Percentiles rank a stretch among this genome's conserved stretches.
Conservation (phyloP, 2,888 invertebrate species). For the Eurytoma californica region DNA sequence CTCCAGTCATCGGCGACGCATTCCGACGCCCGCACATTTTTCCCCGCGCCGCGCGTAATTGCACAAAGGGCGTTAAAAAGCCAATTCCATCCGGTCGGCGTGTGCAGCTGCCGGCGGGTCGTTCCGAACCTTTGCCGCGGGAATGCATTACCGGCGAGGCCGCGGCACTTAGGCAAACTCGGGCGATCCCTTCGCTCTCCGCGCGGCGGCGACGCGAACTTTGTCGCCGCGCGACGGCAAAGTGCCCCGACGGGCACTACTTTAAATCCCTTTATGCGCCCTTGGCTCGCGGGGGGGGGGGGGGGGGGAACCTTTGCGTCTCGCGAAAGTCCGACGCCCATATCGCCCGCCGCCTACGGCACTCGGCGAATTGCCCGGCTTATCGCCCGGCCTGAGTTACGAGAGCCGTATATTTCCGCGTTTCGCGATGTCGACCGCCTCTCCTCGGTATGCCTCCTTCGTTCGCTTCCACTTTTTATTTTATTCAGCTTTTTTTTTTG, state of each 20-base stretch:
- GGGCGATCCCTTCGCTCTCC: not conserved
- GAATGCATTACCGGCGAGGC: constrained; percentile 34
- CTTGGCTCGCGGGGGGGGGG: constrained; percentile 33
- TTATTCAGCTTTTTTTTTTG: not conserved
- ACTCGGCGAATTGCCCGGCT: constrained; percentile 54
- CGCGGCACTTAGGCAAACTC: constrained; percentile 37
- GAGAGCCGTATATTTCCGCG: constrained; percentile 37
- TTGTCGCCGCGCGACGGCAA: constrained; percentile 38
- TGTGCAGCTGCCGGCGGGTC: not conserved
- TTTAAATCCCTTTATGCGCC: constrained; percentile 52
- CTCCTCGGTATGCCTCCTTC: not conserved
- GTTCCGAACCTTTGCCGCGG: not conserved
- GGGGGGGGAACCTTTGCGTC: constrained; percentile 33
- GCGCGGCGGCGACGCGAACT: constrained; percentile 21
- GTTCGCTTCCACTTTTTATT: not conserved
- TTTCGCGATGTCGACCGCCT: constrained; percentile 5
- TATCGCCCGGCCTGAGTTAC: constrained; percentile 53
- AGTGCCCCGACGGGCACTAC: constrained; percentile 28
- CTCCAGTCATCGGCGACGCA: not conserved
- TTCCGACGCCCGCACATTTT: not conserved
- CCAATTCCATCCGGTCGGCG: constrained; percentile 27
- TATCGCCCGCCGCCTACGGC: constrained; percentile 28
- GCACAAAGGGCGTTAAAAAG: constrained; percentile 45
- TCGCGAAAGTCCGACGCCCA: constrained; percentile 41
- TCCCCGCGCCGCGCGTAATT: constrained; percentile 1